Conservation (phyloP, 2,888 invertebrate species). For the Gymnocheta viridis region DNA sequence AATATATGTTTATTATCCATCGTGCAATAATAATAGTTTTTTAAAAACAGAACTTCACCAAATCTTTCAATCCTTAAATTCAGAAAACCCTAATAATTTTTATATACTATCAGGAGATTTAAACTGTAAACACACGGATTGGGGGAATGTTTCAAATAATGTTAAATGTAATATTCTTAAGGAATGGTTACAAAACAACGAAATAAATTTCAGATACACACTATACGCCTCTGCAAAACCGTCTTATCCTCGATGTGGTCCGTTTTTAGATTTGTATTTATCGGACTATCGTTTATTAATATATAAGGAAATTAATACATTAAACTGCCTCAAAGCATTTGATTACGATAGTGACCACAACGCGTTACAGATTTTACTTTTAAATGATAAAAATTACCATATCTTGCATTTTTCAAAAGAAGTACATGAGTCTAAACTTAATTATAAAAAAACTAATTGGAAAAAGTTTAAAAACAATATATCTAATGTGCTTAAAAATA, state of each 20-base stretch:
- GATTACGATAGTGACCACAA: slow-evolving; percentile 9
- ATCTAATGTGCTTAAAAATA: neutral
- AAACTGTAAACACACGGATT: slow-evolving; percentile 17
- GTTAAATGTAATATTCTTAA: slow-evolving; percentile 10
- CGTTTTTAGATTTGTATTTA: neutral
- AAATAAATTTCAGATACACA: neutral
- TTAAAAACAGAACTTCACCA: slow-evolving; percentile 4
- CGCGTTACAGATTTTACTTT: neutral
- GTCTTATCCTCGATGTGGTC: neutral
- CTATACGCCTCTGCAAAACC: neutral
- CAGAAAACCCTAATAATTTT: neutral
- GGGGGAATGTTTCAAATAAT: slow-evolving; percentile 15
- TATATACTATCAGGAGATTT: slow-evolving; percentile 24
- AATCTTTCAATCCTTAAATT: slow-evolving; percentile 12
- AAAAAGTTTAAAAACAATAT: neutral
- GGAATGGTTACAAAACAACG: neutral
- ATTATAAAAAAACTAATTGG: neutral
- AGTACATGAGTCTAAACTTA: neutral
- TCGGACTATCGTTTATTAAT: slow-evolving; percentile 3
- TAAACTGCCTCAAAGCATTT: neutral
- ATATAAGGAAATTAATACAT: neutral
- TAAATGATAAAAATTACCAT: neutral
- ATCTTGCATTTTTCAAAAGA: neutral
- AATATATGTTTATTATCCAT: slow-evolving; percentile 28
- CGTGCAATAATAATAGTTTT: slow-evolving; percentile 11